Evolutionary conservation across 1,140 invertebrate species (phyloP).

Genomic region (Saccostrea echinata): DNA sequence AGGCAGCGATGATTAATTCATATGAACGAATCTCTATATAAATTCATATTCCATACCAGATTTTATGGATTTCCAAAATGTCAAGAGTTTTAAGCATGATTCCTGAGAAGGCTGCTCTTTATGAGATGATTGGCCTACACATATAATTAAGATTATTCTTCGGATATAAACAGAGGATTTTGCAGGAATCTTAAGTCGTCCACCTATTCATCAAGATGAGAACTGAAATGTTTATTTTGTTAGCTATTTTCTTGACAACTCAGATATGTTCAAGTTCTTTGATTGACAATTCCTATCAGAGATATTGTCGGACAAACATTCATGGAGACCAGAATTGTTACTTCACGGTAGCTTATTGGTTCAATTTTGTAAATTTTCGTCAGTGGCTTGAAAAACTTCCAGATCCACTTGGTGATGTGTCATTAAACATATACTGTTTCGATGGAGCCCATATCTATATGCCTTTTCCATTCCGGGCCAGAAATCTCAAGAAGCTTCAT

Average conservation of each 20-base stretch:
- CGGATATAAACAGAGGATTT: not conserved
- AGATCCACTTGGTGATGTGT: constrained; percentile 7
- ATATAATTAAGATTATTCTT: not conserved
- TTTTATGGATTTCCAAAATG: constrained; percentile 12
- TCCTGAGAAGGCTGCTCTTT: not conserved
- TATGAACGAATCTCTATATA: not conserved
- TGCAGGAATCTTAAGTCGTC: not conserved
- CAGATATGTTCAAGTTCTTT: not conserved
- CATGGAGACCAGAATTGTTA: constrained; percentile 3
- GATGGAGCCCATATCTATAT: not conserved
- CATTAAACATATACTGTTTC: not conserved
- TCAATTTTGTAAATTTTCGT: constrained; percentile 16
- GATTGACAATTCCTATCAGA: not conserved
- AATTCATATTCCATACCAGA: constrained; percentile 4
- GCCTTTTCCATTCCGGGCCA: constrained; percentile 25
- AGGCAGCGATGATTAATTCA: not conserved
- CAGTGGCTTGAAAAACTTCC: constrained; percentile 11
- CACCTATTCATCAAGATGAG: not conserved
- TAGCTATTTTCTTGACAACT: not conserved
- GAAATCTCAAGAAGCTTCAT: not conserved
- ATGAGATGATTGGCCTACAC: constrained; percentile 17
- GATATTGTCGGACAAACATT: constrained; percentile 9
- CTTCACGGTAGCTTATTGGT: not conserved
- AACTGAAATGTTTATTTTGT: not conserved
- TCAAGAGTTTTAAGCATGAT: constrained; percentile 18